Percentiles rank a stretch among this genome's conserved stretches.
phyloP scores from a whole-genome alignment of 92 coral and sea anemone genomes.

The Phenganax stokvisi region DNA sequence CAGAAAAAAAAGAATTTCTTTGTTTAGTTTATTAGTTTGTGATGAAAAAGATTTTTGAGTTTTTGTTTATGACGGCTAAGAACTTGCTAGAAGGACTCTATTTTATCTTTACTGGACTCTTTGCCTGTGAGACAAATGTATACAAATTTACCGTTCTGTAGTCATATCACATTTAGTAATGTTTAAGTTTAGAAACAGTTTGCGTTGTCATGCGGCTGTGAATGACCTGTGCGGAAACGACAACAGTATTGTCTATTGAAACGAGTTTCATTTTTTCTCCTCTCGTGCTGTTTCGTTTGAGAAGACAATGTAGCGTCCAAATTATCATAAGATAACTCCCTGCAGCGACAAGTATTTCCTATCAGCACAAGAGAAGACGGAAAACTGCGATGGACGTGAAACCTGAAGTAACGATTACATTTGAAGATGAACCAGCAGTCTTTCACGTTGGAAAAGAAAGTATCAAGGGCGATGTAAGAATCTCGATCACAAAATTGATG shows the following conservation, averaged over 20 bases:
- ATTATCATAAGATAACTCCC: constrained; percentile 18
- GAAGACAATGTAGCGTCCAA: not conserved
- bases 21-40: too few relatives aligned
- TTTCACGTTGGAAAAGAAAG: constrained; percentile 31
- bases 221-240: not conserved
- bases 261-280: not conserved
- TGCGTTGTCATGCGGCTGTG: too few relatives aligned
- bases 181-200: too few relatives aligned
- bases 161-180: too few relatives aligned
- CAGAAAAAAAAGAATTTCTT: too few relatives aligned
- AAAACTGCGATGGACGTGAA: constrained; percentile 22
- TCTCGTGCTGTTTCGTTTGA: not conserved
- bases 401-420: constrained; percentile 13
- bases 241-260: not conserved
- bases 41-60: too few relatives aligned
- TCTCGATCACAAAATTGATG: constrained; percentile 19
- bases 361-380: not conserved
- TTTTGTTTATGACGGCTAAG: too few relatives aligned
- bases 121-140: too few relatives aligned
- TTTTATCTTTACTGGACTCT: too few relatives aligned
- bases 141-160: too few relatives aligned
- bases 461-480: constrained; percentile 23
- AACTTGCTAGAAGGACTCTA: too few relatives aligned
- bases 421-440: constrained; percentile 20
- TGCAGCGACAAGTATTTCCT: not conserved